Evolutionary conservation across 2,888 invertebrate species (phyloP).

Genomic region (Melanophora roralis): DNA sequence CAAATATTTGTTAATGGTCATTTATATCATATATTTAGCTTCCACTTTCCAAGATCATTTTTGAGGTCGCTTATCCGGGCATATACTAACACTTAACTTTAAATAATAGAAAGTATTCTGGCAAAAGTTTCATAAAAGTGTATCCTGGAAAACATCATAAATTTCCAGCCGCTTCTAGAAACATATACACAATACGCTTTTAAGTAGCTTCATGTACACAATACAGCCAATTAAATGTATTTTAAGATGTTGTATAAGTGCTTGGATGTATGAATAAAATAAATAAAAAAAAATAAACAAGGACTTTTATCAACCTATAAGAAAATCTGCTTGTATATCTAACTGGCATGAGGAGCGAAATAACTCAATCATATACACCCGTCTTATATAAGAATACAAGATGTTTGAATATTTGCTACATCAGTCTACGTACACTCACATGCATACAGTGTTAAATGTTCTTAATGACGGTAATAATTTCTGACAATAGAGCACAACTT

Average conservation of each 20-base stretch:
- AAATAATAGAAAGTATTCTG: too few species aligned
- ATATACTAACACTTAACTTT: too few species aligned
- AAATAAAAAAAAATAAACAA: background rate
- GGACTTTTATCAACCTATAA: background rate
- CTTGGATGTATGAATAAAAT: background rate
- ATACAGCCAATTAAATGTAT: background rate
- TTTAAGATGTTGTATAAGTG: too few species aligned
- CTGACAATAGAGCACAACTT: background rate
- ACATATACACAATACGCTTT: too few species aligned
- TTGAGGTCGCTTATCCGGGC: too few species aligned
- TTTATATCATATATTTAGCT: too few species aligned
- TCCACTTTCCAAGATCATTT: too few species aligned
- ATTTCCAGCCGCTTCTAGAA: too few species aligned
- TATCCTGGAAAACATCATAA: too few species aligned
- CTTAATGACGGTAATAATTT: background rate
- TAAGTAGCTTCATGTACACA: background rate
- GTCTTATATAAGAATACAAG: slow-evolving; percentile 4
- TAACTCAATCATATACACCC: slow-evolving; percentile 22
- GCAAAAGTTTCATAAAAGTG: too few species aligned
- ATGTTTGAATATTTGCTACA: background rate
- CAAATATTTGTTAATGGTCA: too few species aligned
- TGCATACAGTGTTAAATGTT: background rate
- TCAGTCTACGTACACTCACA: background rate
- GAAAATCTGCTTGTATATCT: background rate
- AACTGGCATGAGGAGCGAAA: background rate